Percentiles rank a stretch among this genome's conserved stretches.
phyloP scores from a whole-genome alignment of 1,140 invertebrate species.

The Drosophila dunni region DNA sequence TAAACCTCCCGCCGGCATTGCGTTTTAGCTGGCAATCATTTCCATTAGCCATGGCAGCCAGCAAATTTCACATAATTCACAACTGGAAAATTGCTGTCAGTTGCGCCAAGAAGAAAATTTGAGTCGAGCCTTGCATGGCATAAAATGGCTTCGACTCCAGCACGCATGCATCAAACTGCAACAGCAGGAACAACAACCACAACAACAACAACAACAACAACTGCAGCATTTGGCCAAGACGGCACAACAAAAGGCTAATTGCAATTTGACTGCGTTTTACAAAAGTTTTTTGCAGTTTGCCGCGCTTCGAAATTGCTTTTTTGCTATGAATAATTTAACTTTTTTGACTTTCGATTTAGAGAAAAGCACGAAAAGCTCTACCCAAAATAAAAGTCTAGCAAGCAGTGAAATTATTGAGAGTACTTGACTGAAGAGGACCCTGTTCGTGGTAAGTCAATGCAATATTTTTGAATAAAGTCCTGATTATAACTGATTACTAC shows the following conservation, averaged over 20 bases:
- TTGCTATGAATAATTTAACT: slow-evolving; percentile 81
- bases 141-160: slow-evolving; percentile 22
- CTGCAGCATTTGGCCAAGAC: slow-evolving; percentile 49
- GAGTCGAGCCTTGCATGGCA: slow-evolving; percentile 51
- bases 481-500: no score
- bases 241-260: slow-evolving; percentile 80
- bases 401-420: no score
- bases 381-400: slow-evolving; percentile 23
- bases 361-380: slow-evolving; percentile 52
- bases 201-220: slow-evolving; percentile 20
- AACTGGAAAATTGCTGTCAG: slow-evolving; percentile 83
- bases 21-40: slow-evolving; percentile 82
- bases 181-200: slow-evolving; percentile 26
- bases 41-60: slow-evolving; percentile 76
- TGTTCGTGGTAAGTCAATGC: no score
- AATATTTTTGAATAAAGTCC: no score
- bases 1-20: slow-evolving; percentile 52
- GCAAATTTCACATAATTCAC: slow-evolving; percentile 82
- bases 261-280: slow-evolving; percentile 80
- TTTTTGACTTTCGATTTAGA: slow-evolving; percentile 81
- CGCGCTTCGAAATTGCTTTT: slow-evolving; percentile 76
- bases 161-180: slow-evolving; percentile 80
- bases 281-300: slow-evolving; percentile 61
- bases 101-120: slow-evolving; percentile 61
- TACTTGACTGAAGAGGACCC: no score